Percentiles rank a stretch among this genome's conserved stretches.
Evolutionary conservation across 2,797 vertebrate genomes (phyloP).

Genomic region (Liasis olivaceus): DNA sequence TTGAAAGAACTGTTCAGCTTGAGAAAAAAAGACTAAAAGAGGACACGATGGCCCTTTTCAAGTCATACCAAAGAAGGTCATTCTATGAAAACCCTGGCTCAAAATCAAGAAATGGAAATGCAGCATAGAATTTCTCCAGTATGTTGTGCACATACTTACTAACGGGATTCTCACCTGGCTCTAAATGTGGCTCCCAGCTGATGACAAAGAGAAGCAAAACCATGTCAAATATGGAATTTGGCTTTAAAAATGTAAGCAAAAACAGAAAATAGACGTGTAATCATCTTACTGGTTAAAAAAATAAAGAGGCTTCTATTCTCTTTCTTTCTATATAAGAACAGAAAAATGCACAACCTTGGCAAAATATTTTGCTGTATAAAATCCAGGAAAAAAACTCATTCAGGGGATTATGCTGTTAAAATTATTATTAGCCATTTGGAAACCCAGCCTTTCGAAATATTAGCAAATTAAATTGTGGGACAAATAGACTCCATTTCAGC

Average conservation of each 20-base stretch:
- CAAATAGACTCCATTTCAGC: not conserved
- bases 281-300: not conserved
- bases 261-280: conserved; percentile 8
- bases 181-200: not conserved
- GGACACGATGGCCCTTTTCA: too few relatives aligned
- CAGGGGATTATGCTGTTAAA: not conserved
- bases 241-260: conserved; percentile 24
- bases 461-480: not conserved
- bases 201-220: conserved; percentile 18
- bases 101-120: not conserved
- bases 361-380: not conserved
- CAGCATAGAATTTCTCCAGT: not conserved
- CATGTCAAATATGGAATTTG: not conserved
- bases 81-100: not conserved
- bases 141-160: not conserved
- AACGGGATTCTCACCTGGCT: not conserved
- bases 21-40: too few relatives aligned
- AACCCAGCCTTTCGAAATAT: not conserved
- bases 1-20: too few relatives aligned
- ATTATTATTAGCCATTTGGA: not conserved
- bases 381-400: not conserved
- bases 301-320: not conserved
- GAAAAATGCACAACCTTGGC: not conserved
- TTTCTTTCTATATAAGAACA: not conserved
- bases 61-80: not conserved